Conservation (phyloP, 2,797 vertebrate species). For the Craterocephalus amniculus region DNA sequence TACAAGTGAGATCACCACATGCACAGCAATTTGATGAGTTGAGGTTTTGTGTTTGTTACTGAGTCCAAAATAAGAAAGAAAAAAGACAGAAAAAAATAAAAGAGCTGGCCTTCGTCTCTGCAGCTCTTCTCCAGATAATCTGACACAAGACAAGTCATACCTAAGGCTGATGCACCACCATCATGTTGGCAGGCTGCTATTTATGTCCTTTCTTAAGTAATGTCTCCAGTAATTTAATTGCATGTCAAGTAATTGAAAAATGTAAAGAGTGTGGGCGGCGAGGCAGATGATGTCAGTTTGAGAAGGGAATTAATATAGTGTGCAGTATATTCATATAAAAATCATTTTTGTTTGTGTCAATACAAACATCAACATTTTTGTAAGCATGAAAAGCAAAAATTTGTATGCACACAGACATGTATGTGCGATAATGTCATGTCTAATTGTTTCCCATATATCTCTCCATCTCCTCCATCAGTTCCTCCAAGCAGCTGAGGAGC, state of each 20-base stretch:
- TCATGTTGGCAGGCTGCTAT: conserved; percentile 64
- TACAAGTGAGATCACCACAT: background rate
- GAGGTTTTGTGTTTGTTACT: background rate
- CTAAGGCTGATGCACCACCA: conserved; percentile 48
- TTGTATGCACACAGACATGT: conserved; percentile 7
- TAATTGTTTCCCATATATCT: conserved; percentile 67
- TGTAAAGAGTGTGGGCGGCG: conserved; percentile 24
- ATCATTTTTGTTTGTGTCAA: background rate
- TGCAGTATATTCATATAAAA: background rate
- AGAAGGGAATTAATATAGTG: conserved; percentile 11
- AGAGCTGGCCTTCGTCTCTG: background rate
- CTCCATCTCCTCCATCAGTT: conserved; percentile 76
- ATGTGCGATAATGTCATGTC: conserved; percentile 42
- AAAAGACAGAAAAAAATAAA: background rate
- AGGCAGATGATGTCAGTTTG: conserved; percentile 13
- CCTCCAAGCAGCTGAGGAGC: conserved; percentile 66
- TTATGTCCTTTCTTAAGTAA: conserved; percentile 80
- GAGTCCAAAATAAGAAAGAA: background rate
- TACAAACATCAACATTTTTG: background rate
- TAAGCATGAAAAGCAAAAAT: background rate
- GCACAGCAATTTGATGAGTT: background rate
- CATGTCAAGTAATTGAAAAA: conserved; percentile 73
- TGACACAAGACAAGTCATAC: conserved; percentile 41
- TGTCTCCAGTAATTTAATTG: conserved; percentile 79
- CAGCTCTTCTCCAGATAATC: conserved; percentile 12